A percentile compares a stretch with the other conserved stretches of the same genome.
These are phyloP conservation scores for Pandemis cinnamomeana DNA, from an alignment of 2,888 invertebrate species.

Conservation along the genomic window DNA sequence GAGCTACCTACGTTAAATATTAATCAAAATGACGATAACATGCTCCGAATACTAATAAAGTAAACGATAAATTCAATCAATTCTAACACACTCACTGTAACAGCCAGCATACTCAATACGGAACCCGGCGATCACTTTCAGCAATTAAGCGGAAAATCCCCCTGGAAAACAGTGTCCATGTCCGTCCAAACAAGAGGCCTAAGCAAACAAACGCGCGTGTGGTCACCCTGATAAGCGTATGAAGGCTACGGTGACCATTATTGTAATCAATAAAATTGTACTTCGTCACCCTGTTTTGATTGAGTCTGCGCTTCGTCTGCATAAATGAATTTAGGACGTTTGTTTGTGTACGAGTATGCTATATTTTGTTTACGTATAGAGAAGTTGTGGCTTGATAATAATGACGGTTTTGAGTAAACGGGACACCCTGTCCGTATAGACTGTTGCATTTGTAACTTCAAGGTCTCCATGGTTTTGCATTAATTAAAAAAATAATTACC, in stretches of 20 bases:
- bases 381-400: too few relatives aligned
- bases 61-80: neutral
- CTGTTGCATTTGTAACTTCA: too few relatives aligned
- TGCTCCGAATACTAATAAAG: neutral
- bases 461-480: too few relatives aligned
- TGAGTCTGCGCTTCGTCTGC: constrained; percentile 11
- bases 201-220: constrained; percentile 74
- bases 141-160: constrained; percentile 67
- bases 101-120: constrained; percentile 10
- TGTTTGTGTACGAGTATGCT: neutral
- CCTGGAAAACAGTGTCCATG: constrained; percentile 67
- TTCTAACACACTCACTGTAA: neutral
- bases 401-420: too few relatives aligned
- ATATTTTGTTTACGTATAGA: neutral
- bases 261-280: constrained; percentile 28
- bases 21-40: neutral
- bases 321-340: constrained; percentile 16
- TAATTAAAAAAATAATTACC: too few relatives aligned
- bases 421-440: too few relatives aligned
- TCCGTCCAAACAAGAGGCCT: constrained; percentile 80
- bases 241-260: constrained; percentile 59
- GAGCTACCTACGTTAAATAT: neutral
- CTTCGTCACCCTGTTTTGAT: constrained; percentile 11
- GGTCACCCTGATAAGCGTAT: constrained; percentile 76
- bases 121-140: constrained; percentile 58